phyloP scores from a whole-genome alignment of 23 tunicate species.

The Styela clava region DNA sequence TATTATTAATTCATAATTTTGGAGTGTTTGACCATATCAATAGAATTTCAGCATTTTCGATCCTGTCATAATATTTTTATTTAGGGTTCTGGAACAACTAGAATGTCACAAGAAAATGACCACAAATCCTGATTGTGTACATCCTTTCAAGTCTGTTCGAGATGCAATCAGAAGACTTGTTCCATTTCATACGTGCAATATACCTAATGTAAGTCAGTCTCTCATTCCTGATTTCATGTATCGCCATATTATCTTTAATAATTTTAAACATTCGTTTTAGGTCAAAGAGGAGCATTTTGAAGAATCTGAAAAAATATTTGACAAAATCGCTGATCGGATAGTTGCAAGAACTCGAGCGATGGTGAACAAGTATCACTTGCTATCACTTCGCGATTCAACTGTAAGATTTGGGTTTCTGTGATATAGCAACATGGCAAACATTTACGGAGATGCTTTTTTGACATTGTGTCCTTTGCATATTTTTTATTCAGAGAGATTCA shows the following conservation, averaged over 20 bases:
- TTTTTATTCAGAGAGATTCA: conserved; percentile 33
- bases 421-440: neutral
- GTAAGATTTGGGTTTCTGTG: conserved; percentile 24
- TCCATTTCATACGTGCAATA: conserved; percentile 71
- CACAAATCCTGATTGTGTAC: conserved; percentile 28
- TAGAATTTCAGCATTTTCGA: too few relatives aligned
- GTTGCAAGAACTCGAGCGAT: conserved; percentile 21
- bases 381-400: conserved; percentile 55
- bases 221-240: neutral
- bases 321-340: conserved; percentile 34
- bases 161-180: conserved; percentile 63
- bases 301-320: conserved; percentile 67
- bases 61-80: too few relatives aligned
- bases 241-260: neutral
- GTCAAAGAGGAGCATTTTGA: conserved; percentile 25
- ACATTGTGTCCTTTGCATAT: neutral
- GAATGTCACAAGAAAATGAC: conserved; percentile 49
- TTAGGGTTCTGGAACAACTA: conserved; percentile 65
- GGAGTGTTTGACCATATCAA: too few relatives aligned
- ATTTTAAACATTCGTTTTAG: neutral
- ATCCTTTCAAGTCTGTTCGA: conserved; percentile 37
- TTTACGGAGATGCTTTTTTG: too few relatives aligned
- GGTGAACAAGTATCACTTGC: conserved; percentile 61
- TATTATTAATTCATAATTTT: too few relatives aligned
- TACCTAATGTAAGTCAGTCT: conserved; percentile 49